A percentile compares a stretch with the other conserved stretches of the same genome.
phyloP scores from a whole-genome alignment of 2,888 invertebrate species.

The Caenorhabditis virilis region DNA sequence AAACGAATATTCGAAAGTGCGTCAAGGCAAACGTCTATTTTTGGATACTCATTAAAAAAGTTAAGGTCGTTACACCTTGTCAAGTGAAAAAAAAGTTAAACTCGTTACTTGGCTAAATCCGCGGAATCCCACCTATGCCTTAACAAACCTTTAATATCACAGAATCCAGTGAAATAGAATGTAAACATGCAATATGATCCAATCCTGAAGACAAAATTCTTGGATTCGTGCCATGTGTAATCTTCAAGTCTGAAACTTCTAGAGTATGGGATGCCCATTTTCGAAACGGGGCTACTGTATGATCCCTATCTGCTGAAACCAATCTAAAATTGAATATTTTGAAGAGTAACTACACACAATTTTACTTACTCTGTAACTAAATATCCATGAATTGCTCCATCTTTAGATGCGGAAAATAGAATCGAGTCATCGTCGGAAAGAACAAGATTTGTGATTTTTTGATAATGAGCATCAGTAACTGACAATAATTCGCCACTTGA shows the following conservation, averaged over 20 bases:
- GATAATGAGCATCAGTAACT: conserved; percentile 56
- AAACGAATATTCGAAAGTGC: no score
- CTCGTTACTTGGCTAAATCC: no score
- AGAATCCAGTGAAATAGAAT: conserved; percentile 49
- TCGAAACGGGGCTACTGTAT: conserved; percentile 40
- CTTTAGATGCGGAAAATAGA: conserved; percentile 50
- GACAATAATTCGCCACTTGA: conserved; percentile 52
- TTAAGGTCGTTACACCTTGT: no score
- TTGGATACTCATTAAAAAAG: no score
- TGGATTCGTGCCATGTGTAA: conserved; percentile 44
- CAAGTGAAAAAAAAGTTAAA: no score
- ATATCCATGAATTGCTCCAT: conserved; percentile 56
- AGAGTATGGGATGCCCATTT: conserved; percentile 56
- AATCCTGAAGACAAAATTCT: conserved; percentile 50
- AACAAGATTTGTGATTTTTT: conserved; percentile 44
- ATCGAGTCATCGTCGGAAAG: conserved; percentile 53
- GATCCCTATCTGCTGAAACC: conserved; percentile 36
- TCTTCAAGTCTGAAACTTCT: conserved; percentile 45
- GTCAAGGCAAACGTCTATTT: no score
- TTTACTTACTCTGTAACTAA: conserved; percentile 47
- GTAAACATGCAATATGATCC: conserved; percentile 52
- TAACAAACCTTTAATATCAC: conserved; percentile 43
- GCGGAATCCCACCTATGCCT: not conserved
- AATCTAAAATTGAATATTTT: conserved; percentile 20
- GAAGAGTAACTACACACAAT: not conserved